phyloP scores from a whole-genome alignment of 2,797 vertebrate species.

The Microcaecilia unicolor region DNA sequence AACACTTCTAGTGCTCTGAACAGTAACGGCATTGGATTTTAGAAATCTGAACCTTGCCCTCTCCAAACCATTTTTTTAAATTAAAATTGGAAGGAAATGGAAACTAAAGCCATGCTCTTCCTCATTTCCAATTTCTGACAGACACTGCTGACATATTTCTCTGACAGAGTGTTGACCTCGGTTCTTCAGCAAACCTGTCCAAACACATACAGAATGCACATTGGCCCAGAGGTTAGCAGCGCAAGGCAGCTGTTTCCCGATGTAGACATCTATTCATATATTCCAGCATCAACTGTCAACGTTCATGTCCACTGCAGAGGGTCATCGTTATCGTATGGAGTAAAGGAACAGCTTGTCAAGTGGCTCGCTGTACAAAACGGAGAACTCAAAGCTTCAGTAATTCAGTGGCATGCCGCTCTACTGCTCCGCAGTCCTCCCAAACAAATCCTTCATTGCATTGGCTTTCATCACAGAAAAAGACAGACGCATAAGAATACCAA shows the following conservation, averaged over 20 bases:
- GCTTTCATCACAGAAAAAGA: no score
- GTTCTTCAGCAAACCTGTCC: constrained; percentile 56
- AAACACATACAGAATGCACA: constrained; percentile 52
- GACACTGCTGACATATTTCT: constrained; percentile 39
- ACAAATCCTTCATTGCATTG: no score
- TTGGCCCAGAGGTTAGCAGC: constrained; percentile 57
- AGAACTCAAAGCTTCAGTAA: no score
- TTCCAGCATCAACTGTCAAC: constrained; percentile 12
- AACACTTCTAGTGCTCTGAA: constrained; percentile 6
- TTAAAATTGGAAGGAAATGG: constrained; percentile 19
- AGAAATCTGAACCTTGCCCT: constrained; percentile 19
- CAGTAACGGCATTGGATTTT: constrained; percentile 11
- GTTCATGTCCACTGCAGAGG: not conserved
- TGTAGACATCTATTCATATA: constrained; percentile 39
- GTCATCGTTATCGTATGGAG: no score
- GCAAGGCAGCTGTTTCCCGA: constrained; percentile 57
- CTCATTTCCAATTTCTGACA: constrained; percentile 46
- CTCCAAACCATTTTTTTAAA: constrained; percentile 1
- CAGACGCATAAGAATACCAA: no score
- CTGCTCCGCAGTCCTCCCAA: no score
- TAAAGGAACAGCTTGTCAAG: no score
- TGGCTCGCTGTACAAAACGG: no score
- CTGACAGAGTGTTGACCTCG: constrained; percentile 48
- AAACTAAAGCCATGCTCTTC: constrained; percentile 34
- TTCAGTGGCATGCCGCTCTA: no score